These are phyloP conservation scores for Drusus annulatus DNA, from an alignment of 1,140 invertebrate genomes.

Conservation along the genomic window DNA sequence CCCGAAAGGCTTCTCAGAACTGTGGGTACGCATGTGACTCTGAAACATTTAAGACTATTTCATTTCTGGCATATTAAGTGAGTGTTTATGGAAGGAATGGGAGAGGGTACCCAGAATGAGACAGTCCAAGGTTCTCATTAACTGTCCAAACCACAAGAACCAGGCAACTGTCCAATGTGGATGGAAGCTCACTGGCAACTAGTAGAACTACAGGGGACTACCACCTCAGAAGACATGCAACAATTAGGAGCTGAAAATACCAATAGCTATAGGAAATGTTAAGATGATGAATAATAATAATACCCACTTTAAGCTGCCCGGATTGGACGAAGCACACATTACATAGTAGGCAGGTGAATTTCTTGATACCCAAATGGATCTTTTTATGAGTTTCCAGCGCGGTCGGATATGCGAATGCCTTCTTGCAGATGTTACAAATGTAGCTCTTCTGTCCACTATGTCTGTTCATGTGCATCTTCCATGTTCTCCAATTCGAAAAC, in stretches of 20 bases:
- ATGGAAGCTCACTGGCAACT: too few relatives aligned
- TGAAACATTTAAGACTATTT: slow-evolving; percentile 25
- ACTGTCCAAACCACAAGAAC: too few relatives aligned
- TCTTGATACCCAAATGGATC: slow-evolving; percentile 59
- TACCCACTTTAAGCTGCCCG: slow-evolving; percentile 42
- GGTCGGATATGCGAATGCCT: slow-evolving; percentile 63
- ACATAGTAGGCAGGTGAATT: slow-evolving; percentile 39
- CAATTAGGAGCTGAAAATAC: too few relatives aligned
- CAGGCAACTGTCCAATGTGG: too few relatives aligned
- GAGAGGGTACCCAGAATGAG: too few relatives aligned
- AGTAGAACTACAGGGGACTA: too few relatives aligned
- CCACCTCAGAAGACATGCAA: too few relatives aligned
- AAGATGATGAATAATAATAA: too few relatives aligned
- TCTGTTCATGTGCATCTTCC: slow-evolving; percentile 50
- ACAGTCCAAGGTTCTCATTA: too few relatives aligned
- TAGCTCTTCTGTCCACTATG: slow-evolving; percentile 64
- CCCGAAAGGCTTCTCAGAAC: slow-evolving; percentile 30
- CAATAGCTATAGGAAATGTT: too few relatives aligned
- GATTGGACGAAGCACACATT: slow-evolving; percentile 45
- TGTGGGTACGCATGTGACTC: slow-evolving; percentile 48
- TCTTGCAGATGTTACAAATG: slow-evolving; percentile 67
- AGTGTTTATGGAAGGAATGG: too few relatives aligned
- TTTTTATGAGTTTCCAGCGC: slow-evolving; percentile 57
- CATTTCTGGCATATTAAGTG: too few relatives aligned
- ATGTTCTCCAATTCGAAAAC: slow-evolving; percentile 44